Evolutionary conservation across 2,888 invertebrate species (phyloP).

Genomic region (Venusia cambrica): DNA sequence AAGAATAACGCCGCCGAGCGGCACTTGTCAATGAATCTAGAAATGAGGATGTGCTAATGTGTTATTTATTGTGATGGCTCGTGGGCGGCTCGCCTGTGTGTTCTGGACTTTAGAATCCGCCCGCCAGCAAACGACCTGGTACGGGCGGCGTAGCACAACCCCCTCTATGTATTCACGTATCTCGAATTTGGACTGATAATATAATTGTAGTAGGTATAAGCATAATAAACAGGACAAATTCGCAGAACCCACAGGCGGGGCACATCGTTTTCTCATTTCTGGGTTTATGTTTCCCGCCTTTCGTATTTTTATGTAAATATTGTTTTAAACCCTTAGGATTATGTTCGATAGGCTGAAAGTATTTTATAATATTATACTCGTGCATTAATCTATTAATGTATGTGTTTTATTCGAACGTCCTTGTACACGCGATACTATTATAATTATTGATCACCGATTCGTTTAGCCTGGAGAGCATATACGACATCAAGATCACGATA

Average conservation of each 20-base stretch:
- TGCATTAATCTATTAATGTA: conserved; percentile 49
- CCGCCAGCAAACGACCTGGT: conserved; percentile 46
- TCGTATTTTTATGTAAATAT: conserved; percentile 69
- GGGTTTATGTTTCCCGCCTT: conserved; percentile 59
- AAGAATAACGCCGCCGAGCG: conserved; percentile 28
- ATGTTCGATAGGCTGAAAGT: conserved; percentile 76
- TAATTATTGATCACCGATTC: too few relatives aligned
- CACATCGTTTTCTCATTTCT: conserved; percentile 44
- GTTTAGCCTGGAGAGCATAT: too few relatives aligned
- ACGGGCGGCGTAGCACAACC: conserved; percentile 37
- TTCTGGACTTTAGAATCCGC: conserved; percentile 28
- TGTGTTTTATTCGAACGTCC: conserved; percentile 41
- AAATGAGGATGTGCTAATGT: conserved; percentile 33
- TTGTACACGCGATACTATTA: too few relatives aligned
- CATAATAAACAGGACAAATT: conserved; percentile 40
- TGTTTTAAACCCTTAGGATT: conserved; percentile 70
- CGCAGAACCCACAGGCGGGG: conserved; percentile 36
- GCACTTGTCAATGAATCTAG: conserved; percentile 30
- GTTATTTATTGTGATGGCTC: conserved; percentile 26
- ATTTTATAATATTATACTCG: conserved; percentile 79
- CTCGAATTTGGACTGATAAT: conserved; percentile 32
- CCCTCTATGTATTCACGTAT: conserved; percentile 37
- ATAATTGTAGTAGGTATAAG: conserved; percentile 31
- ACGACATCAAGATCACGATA: too few relatives aligned
- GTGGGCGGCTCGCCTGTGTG: conserved; percentile 24